Conservation (phyloP, 1,140 invertebrate genomes). For the Heliconius congener region DNA sequence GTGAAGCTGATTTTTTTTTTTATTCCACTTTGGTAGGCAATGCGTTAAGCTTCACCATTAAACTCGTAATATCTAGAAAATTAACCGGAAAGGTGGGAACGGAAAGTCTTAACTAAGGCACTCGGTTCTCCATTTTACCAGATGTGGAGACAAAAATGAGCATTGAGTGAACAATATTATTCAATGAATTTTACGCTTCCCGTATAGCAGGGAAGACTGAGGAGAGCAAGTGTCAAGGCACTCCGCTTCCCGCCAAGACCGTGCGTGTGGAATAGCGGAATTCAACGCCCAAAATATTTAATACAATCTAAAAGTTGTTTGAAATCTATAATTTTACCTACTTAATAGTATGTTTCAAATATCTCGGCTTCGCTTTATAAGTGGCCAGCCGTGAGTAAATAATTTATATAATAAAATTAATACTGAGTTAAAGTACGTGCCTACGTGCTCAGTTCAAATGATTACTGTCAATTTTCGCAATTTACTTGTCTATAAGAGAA, state of each 20-base stretch:
- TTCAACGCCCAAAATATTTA: too few relatives aligned
- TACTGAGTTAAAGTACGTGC: not conserved
- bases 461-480: not conserved
- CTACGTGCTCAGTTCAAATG: not conserved
- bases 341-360: not conserved
- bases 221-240: not conserved
- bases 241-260: not conserved
- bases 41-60: too few relatives aligned
- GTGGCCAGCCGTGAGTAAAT: not conserved
- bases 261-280: not conserved
- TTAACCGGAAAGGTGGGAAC: too few relatives aligned
- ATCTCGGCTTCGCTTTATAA: not conserved
- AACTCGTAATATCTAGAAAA: too few relatives aligned
- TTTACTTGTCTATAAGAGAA: not conserved
- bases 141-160: too few relatives aligned
- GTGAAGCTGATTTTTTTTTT: too few relatives aligned
- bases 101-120: too few relatives aligned
- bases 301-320: not conserved
- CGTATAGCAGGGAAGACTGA: too few relatives aligned
- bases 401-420: not conserved
- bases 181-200: too few relatives aligned
- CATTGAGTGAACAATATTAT: too few relatives aligned
- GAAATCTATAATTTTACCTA: not conserved
- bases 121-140: too few relatives aligned
- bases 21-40: too few relatives aligned